Evolutionary conservation across 2,888 invertebrate genomes (phyloP), one percentile per base, ranked within the genome.

Genomic region (Smittia sp.): DNA sequence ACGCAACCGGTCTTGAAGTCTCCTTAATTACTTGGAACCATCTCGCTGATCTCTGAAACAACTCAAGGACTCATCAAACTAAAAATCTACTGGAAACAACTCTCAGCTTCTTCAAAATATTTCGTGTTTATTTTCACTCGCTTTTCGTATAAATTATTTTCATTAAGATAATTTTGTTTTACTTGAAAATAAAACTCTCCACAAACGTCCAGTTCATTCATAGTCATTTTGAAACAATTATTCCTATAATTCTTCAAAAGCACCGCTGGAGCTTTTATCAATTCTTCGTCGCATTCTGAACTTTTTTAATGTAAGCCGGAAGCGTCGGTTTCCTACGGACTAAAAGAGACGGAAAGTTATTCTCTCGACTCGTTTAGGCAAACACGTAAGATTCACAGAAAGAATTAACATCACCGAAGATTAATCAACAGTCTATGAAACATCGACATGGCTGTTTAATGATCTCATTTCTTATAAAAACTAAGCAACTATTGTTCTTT

Each of bases 161-260:
- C 46, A 46, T 46, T n/a, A 46, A 46, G 13, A 46, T 46, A 46
- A 46, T 58, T 38, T 38, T 58, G 6, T 58, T 58, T 58, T 58
- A n/a, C 46, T 46, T 32, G 46, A 46, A 46, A 46, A 46, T 46
- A 46, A 46, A 46, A 46, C 46, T 46, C 46, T 46, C n/a, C 46
- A 46, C 46, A 46, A 46, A 32, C n/a, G n/a, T 32, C 46, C 11
- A 6, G 46, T n/a, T 46, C 11, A 46, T n/a, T 11, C n/a, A 46
- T 46, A 46, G 46, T 46, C 46, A 46, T 46, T 46, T 46, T 46
- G 46, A 46, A 46, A 46, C 15, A 46, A n/a, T 15, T 32, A 32
- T 46, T 46, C 11, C 46, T 46, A n/a, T n/a, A 15, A 46, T 46
- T 46, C 15, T 46, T 46, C 46, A 46, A 46, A 46, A 46, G 46